A percentile compares a stretch with the other conserved stretches of the same genome.
phyloP scores from a whole-genome alignment of 2,113 vertebrate species.

The Forbesichthys agassizii region DNA sequence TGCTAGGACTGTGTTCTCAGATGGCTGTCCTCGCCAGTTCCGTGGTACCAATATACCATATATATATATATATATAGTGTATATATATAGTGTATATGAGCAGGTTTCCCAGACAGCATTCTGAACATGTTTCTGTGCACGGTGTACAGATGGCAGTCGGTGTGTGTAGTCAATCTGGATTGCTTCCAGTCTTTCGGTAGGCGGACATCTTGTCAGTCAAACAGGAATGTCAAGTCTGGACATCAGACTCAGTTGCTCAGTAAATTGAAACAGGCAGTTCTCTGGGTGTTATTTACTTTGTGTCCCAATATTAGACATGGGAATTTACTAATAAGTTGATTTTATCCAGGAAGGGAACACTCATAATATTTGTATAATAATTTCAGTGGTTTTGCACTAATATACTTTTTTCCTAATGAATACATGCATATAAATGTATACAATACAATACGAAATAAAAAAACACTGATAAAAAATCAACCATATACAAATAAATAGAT shows the following conservation, averaged over 20 bases:
- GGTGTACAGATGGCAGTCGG: slow-evolving; percentile 4
- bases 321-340: too few species aligned
- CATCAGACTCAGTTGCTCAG: background rate
- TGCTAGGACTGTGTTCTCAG: slow-evolving; percentile 16
- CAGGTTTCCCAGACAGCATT: slow-evolving; percentile 1
- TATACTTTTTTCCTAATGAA: too few species aligned
- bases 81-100: background rate
- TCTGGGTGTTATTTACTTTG: background rate
- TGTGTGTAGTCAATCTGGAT: background rate
- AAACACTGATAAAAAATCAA: too few species aligned
- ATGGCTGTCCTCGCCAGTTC: background rate
- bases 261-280: background rate
- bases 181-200: background rate
- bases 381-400: too few species aligned
- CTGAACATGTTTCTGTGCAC: slow-evolving; percentile 10
- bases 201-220: background rate
- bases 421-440: too few species aligned
- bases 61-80: slow-evolving; percentile 16
- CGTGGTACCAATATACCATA: background rate
- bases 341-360: too few species aligned
- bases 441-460: too few species aligned
- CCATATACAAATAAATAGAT: too few species aligned
- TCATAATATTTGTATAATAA: too few species aligned
- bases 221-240: background rate
- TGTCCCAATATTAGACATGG: background rate